These are phyloP conservation scores for Tillus elongatus DNA, from an alignment of 2,888 invertebrate species.

Conservation along the genomic window DNA sequence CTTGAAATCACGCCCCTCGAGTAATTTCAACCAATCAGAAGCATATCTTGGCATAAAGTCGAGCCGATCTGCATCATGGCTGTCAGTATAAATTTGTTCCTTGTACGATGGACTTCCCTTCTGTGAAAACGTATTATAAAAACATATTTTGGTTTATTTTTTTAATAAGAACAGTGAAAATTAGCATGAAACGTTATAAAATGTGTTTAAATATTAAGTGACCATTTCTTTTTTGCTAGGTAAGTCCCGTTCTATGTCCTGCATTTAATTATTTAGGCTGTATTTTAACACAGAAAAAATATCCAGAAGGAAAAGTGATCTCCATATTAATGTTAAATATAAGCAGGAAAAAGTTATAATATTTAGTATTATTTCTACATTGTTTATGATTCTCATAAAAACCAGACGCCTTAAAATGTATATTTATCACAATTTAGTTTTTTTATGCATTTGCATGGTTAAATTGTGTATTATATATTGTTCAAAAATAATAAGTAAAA, in stretches of 20 bases:
- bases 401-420: too few species aligned
- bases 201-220: conserved; percentile 32
- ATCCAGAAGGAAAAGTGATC: too few species aligned
- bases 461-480: too few species aligned
- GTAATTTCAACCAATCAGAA: conserved; percentile 53
- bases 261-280: too few species aligned
- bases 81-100: conserved; percentile 96
- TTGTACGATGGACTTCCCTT: conserved; percentile 78
- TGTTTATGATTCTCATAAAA: too few species aligned
- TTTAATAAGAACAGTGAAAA: conserved; percentile 29
- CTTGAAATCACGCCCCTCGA: too few species aligned
- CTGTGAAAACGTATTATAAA: conserved; percentile 47
- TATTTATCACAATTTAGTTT: too few species aligned
- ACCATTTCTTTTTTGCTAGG: conserved; percentile 19
- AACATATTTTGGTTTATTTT: conserved; percentile 31
- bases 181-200: conserved; percentile 32
- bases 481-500: too few species aligned
- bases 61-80: conserved; percentile 83
- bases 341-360: too few species aligned
- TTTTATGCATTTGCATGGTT: too few species aligned
- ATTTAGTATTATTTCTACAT: too few species aligned
- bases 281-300: conserved; percentile 5
- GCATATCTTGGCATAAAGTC: conserved; percentile 64
- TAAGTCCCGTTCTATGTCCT: conserved; percentile 20
- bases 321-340: too few species aligned